A percentile compares a stretch with the other conserved stretches of the same genome.
These are phyloP conservation scores for Pyrrhosoma nymphula DNA, from an alignment of 2,888 invertebrate genomes.

Conservation along the genomic window DNA sequence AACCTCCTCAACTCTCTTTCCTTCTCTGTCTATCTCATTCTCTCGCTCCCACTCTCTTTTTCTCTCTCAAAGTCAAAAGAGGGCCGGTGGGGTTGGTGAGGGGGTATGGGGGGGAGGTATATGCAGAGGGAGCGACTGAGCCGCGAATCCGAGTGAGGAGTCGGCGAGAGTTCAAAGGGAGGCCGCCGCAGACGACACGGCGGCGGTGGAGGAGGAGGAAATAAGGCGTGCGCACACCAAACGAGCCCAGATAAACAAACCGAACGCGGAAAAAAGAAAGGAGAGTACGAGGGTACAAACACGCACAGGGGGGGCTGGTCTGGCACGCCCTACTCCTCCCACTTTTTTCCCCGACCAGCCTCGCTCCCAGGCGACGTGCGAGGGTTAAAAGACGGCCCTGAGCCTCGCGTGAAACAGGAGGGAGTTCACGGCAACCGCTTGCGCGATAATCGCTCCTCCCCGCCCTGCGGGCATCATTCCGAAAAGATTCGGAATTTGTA, in stretches of 20 bases:
- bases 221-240: not conserved
- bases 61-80: no score
- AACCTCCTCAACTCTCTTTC: no score
- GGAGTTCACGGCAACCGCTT: no score
- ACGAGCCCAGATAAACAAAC: slow-evolving; percentile 1
- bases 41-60: no score
- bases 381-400: not conserved
- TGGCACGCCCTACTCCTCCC: not conserved
- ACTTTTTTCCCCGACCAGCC: not conserved
- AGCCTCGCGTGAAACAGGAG: not conserved
- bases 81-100: not conserved
- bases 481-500: no score
- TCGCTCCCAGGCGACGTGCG: not conserved
- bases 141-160: not conserved
- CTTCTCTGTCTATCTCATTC: no score
- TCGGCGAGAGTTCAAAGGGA: not conserved
- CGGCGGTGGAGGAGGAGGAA: not conserved
- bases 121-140: not conserved
- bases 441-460: no score
- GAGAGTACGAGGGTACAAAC: not conserved
- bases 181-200: not conserved
- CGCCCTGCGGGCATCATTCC: no score
- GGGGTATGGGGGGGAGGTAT: not conserved
- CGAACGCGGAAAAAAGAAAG: not conserved
- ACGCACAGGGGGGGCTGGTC: not conserved